Base-by-base conservation (phyloP, 30 jellyfish, hydroid and myxozoan genomes). In the Catostylus mosaicus region DNA sequence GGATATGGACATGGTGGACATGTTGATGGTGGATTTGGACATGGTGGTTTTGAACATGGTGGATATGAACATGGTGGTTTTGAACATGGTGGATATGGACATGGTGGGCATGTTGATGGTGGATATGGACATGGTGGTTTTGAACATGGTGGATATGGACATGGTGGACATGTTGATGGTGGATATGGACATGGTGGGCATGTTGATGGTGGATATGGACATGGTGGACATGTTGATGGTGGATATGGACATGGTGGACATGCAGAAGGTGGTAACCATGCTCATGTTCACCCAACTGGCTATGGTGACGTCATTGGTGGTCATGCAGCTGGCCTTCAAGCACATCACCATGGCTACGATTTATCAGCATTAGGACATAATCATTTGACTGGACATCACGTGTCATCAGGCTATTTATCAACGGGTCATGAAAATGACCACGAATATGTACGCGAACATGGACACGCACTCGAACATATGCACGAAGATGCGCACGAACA, bases 311-410 rank as follows among this genome's bases (percentile, higher is more conserved):
- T 76, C 14, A 76, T 66, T 35, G 89, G 89, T 8, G 81, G 82
- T 3, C 89, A 63, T 48, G 89, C 82, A 45, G 89, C 81, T 30
- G 89, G 89, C 3, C 62, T 66, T 23, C 81, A 62, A 43, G 89
- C 82, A 3, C 89, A 63, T 26, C 89, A 78, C 22, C 82, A 66
- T 43, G 89, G 89, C 3, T 63, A 24, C 72, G 89, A 66, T 20
- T 29, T 45, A 43, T 47, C 89, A 38, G 89, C 82, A n/a, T 16
- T 38, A 40, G 71, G 56, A 18, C 77, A 76, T 19, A 69, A 57
- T 11, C 86, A 54, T 76, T 65, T 31, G 3, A 11, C 27, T n/a
- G 67, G 38, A 30, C 35, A 23, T 3, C 71, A 78, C 32, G 35
- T 46, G 1, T 40, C 82, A 27, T 47, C 82, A 2, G 89, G 81